Base-by-base conservation (phyloP, 1,140 invertebrate species). In the Leguminivora glycinivorella region DNA sequence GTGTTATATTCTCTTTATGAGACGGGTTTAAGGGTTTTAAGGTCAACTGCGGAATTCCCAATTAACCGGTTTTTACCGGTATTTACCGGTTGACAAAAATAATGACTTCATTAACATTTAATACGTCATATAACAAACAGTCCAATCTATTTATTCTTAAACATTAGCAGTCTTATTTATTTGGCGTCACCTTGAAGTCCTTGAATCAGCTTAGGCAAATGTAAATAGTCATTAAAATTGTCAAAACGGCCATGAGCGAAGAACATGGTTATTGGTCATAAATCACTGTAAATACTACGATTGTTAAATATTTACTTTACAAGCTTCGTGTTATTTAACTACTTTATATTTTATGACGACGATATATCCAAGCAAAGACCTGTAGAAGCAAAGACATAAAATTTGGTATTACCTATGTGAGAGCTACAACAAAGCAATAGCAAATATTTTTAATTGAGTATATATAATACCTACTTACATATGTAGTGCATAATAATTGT, bases 141-240 rank as follows among this genome's bases (percentile, higher is more conserved):
- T 31, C 24, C 25, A 29, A 63, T 31, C 25, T 31, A 17, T 34
- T 34, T 29, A 63, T 63, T 63, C 25, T 29, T 63, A 63, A 63
- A 17, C 58, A 34, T 63, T 63, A 29, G 12, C 26, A 63, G 29
- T 60, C 24, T 0, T 25, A 29, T 31, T 0, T 25, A 29, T 31
- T 63, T 63, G 24, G 56, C 25, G 58, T 52, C 17, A 29, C 58
- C 58, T 63, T 63, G 58, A 29, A 63, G 17, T 17, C 58, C 58
- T 63, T 63, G 58, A 29, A 63, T 31, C 29, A 14, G 25, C 25
- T 26, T n/a, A 63, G 29, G 58, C n/a, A 63, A 63, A 63, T 63
- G 26, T 63, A 63, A 63, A 63, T 34, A 31, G 26, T 29, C 58
- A 17, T 63, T 9, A 63, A 43, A 34, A 34, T 63, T 31, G 58